A percentile compares a stretch with the other conserved stretches of the same genome.
These are phyloP conservation scores for Pitangus sulphuratus DNA, from an alignment of 2,797 vertebrate genomes.

Conservation along the genomic window DNA sequence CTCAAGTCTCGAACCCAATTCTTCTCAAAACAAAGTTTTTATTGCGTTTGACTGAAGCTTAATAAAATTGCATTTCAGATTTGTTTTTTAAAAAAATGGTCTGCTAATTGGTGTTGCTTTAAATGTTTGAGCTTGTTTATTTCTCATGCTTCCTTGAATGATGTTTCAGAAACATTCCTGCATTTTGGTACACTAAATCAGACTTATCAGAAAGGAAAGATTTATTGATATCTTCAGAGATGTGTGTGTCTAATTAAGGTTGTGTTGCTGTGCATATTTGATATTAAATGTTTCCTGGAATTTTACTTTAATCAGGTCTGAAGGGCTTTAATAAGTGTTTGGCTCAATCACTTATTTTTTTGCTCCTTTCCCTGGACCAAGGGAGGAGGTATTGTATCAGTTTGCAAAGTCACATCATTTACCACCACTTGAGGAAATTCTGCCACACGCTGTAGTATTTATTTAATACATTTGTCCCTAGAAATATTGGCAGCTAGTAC, in stretches of 20 bases:
- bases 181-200: slow-evolving; percentile 73
- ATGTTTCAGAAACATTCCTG: slow-evolving; percentile 53
- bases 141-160: slow-evolving; percentile 60
- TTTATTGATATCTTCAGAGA: slow-evolving; percentile 76
- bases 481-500: background rate
- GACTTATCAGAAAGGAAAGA: slow-evolving; percentile 71
- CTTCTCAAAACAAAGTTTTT: background rate
- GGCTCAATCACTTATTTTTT: background rate
- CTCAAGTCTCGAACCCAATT: background rate
- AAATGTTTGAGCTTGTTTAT: slow-evolving; percentile 73
- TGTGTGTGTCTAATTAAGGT: slow-evolving; percentile 67
- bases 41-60: slow-evolving; percentile 20
- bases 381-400: background rate
- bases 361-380: background rate
- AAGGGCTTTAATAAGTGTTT: slow-evolving; percentile 34
- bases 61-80: slow-evolving; percentile 57
- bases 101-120: slow-evolving; percentile 70
- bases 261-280: slow-evolving; percentile 63
- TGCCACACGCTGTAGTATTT: background rate
- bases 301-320: slow-evolving; percentile 58
- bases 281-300: slow-evolving; percentile 42
- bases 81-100: slow-evolving; percentile 54
- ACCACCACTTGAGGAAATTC: background rate
- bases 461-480: background rate
- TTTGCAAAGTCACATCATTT: background rate